phyloP scores from a whole-genome alignment of 1,140 invertebrate species.

The Apis cerana region DNA sequence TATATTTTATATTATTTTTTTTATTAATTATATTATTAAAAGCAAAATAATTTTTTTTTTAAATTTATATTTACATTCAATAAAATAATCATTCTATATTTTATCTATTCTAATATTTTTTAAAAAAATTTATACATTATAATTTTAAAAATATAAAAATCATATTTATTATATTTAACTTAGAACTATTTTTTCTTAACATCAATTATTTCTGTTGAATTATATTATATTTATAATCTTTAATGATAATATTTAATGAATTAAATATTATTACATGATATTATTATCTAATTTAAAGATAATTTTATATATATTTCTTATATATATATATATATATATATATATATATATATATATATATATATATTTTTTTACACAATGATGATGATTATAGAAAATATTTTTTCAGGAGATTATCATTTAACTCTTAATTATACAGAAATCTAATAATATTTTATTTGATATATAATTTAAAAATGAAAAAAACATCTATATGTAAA shows the following conservation, averaged over 20 bases:
- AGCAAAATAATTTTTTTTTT: neutral
- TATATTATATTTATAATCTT: neutral
- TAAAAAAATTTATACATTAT: conserved; percentile 25
- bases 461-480: neutral
- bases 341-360: no score
- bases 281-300: no score
- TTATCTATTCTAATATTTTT: neutral
- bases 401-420: conserved; percentile 1
- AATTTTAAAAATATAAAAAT: conserved; percentile 33
- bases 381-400: neutral
- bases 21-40: neutral
- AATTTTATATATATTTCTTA: conserved; percentile 21
- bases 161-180: conserved; percentile 21
- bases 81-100: conserved; percentile 13
- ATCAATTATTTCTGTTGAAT: conserved; percentile 17
- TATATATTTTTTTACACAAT: no score
- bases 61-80: conserved; percentile 18
- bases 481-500: neutral
- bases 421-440: neutral
- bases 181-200: conserved; percentile 15
- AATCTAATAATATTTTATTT: neutral
- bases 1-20: neutral
- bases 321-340: no score
- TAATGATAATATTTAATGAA: neutral
- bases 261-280: neutral